Conservation (phyloP, 2,888 invertebrate species). For the Eremobia ochroleuca region DNA sequence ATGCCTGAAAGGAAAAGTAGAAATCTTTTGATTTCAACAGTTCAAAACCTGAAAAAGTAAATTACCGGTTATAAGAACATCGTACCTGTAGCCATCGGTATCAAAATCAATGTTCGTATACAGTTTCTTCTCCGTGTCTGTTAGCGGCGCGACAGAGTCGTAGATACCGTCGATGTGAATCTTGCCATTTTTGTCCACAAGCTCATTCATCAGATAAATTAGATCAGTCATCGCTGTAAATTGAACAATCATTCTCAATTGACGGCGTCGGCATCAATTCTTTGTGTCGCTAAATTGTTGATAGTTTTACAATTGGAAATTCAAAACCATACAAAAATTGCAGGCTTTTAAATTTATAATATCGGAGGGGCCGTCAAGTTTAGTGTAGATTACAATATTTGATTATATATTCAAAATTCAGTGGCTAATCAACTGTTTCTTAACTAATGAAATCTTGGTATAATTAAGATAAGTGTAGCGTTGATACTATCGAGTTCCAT, state of each 20-base stretch:
- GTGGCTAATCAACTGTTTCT: constrained; percentile 9
- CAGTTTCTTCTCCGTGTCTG: constrained; percentile 93
- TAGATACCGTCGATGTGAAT: constrained; percentile 96
- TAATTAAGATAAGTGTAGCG: constrained; percentile 13
- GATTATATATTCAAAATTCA: constrained; percentile 26
- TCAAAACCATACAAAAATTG: constrained; percentile 10
- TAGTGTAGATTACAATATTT: constrained; percentile 15
- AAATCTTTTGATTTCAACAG: background rate
- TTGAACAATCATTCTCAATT: constrained; percentile 58
- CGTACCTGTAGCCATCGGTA: constrained; percentile 93
- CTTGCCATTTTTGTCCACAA: constrained; percentile 96
- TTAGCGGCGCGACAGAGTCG: constrained; percentile 95
- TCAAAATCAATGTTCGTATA: constrained; percentile 97
- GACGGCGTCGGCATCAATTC: constrained; percentile 13
- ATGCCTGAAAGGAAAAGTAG: background rate
- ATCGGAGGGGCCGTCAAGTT: background rate
- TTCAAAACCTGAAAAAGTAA: background rate
- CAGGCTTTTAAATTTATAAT: constrained; percentile 15
- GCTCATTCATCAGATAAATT: constrained; percentile 95
- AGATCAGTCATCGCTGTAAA: constrained; percentile 96
- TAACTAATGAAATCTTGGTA: constrained; percentile 26
- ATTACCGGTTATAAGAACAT: background rate
- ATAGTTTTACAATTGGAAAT: constrained; percentile 13
- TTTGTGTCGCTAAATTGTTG: constrained; percentile 15
- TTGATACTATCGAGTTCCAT: constrained; percentile 31